Evolutionary conservation across 2,888 invertebrate species (phyloP), one percentile per base, ranked within the genome.

Genomic region (Sceliomorpha sp.): DNA sequence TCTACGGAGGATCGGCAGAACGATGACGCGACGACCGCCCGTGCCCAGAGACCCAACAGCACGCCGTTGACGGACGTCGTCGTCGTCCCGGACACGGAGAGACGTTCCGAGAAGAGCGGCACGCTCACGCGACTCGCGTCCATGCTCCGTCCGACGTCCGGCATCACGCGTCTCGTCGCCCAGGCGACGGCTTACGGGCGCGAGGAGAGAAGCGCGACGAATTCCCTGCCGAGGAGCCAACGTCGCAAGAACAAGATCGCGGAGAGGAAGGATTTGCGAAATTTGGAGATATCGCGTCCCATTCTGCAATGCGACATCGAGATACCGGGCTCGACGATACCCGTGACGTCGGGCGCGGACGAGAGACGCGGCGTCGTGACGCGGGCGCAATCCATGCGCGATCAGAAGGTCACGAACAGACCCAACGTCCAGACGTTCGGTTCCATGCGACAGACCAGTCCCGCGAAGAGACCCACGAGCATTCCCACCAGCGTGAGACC

Each of bases 371-470:
- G 89, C 0, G 92, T 92, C 8, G 92, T 95, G 0, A 92, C 93
- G 88, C 90, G 96, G 47, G 93, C 96, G 0, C 96, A 96, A 79
- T 96, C 96, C 75, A 94, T 96, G 94, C 90, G 95, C 72, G 92
- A 93, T 45, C 81, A 88, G 0, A 84, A 86, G 34, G 80, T 86
- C 2, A 85, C 88, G 0, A 90, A 89, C 9, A 91, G 92, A 79
- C 92, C 94, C 0, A 89, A 89, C 0, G 90, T 95, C 24, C 95
- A 93, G 69, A 93, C 92, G 20, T 96, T 96, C 77, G 96, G 96
- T 0, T 96, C 96, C 0, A 95, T 96, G 95, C 89, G 96, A 17
- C 93, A 94, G 75, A 90, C 94, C 0, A 90, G 91, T 90, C 72
- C 77, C 0, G 88, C 89, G 0, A 93, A 93, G 12, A 90, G 96